Conservation (phyloP, 2,888 invertebrate genomes). For the Odontomyia ornata region DNA sequence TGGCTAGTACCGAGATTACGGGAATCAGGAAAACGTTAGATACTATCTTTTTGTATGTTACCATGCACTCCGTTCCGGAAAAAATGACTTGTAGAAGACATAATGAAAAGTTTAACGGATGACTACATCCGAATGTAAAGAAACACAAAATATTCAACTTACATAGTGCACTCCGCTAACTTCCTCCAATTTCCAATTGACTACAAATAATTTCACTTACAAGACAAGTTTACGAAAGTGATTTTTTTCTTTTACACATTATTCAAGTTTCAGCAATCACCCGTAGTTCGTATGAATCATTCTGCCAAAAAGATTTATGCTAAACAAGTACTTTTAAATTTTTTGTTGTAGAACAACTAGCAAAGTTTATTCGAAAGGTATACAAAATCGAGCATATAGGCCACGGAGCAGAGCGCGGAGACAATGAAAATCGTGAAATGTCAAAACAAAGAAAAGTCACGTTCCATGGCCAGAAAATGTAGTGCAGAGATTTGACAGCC, state of each 20-base stretch:
- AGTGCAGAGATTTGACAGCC: conserved; percentile 7
- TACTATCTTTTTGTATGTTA: no score
- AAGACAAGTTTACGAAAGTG: background rate
- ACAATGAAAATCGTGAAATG: conserved; percentile 2
- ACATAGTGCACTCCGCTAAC: background rate
- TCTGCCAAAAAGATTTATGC: background rate
- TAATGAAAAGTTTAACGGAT: no score
- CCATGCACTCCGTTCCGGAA: no score
- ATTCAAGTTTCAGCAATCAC: background rate
- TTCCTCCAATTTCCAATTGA: background rate
- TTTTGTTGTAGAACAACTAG: background rate
- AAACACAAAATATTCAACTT: background rate
- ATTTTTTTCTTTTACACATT: background rate
- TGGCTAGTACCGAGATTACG: background rate
- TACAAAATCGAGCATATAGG: background rate
- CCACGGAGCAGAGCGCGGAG: background rate
- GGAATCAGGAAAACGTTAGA: background rate
- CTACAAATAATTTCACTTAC: background rate
- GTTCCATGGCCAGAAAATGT: conserved; percentile 6
- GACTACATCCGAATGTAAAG: no score
- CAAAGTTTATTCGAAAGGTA: background rate
- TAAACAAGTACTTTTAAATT: background rate
- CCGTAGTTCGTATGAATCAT: background rate
- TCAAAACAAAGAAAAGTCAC: conserved; percentile 42
- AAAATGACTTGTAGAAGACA: no score